These are phyloP conservation scores for Epirrhoe alternata DNA, from an alignment of 2,888 invertebrate genomes.

Conservation along the genomic window DNA sequence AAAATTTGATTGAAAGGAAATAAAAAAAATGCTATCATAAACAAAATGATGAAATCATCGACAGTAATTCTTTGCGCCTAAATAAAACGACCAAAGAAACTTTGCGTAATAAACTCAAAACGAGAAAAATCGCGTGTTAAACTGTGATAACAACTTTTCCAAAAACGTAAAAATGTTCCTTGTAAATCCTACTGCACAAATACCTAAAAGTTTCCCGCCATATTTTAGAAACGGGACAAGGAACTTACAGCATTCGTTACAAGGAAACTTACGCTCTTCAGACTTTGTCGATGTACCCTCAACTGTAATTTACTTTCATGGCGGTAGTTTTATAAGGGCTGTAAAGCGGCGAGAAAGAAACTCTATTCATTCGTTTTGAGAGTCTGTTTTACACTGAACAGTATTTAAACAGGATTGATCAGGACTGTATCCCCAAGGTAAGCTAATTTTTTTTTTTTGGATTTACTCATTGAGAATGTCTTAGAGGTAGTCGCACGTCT, in stretches of 20 bases:
- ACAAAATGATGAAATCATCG: background rate
- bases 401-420: no score
- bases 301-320: slow-evolving; percentile 42
- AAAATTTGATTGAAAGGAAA: background rate
- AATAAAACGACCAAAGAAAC: background rate
- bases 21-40: background rate
- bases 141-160: slow-evolving; percentile 16
- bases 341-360: slow-evolving; percentile 39
- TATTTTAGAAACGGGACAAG: slow-evolving; percentile 33
- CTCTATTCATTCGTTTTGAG: slow-evolving; percentile 37
- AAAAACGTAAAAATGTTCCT: slow-evolving; percentile 27
- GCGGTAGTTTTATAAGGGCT: slow-evolving; percentile 44
- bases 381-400: background rate
- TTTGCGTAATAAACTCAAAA: slow-evolving; percentile 14
- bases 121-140: slow-evolving; percentile 17
- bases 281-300: slow-evolving; percentile 37
- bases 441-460: no score
- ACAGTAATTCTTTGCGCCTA: background rate
- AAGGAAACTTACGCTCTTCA: slow-evolving; percentile 34
- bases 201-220: slow-evolving; percentile 28
- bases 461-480: no score
- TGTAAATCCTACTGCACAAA: slow-evolving; percentile 30
- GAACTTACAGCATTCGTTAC: slow-evolving; percentile 39
- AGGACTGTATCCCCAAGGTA: no score
- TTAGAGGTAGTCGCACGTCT: no score